A percentile compares a stretch with the other conserved stretches of the same genome.
Conservation (phyloP, 2,888 invertebrate species). For the Tetheella fluctuosa region DNA sequence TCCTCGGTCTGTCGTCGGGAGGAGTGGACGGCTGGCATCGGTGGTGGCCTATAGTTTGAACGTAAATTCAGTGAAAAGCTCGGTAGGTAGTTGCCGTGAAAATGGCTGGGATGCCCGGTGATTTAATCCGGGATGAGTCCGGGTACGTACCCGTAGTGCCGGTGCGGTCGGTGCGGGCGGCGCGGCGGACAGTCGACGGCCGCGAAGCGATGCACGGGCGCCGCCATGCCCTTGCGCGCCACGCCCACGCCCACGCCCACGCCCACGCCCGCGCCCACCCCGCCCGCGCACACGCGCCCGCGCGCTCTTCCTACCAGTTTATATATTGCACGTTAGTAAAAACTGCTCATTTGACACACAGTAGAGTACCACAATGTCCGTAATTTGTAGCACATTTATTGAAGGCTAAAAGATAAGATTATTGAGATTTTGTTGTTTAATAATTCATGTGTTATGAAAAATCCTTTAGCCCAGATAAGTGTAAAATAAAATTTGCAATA, state of each 20-base stretch:
- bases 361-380: too few species aligned
- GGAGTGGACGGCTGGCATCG: slow-evolving; percentile 63
- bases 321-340: not conserved
- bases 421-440: too few species aligned
- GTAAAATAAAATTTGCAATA: too few species aligned
- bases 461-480: too few species aligned
- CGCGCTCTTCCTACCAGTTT: slow-evolving; percentile 45
- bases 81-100: too few species aligned
- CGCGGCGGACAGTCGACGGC: slow-evolving; percentile 84
- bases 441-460: too few species aligned
- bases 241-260: slow-evolving; percentile 60
- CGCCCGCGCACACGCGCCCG: slow-evolving; percentile 64
- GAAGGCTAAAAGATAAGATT: too few species aligned
- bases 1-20: slow-evolving; percentile 66
- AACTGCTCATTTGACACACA: not conserved
- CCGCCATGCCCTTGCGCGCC: slow-evolving; percentile 87
- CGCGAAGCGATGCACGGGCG: slow-evolving; percentile 88
- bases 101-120: too few species aligned
- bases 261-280: slow-evolving; percentile 59
- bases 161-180: slow-evolving; percentile 63
- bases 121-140: too few species aligned
- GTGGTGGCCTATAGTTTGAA: slow-evolving; percentile 53
- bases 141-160: slow-evolving; percentile 69
- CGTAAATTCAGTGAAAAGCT: not conserved
- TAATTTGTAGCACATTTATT: too few species aligned